phyloP scores from a whole-genome alignment of 1,140 invertebrate genomes.

The Cecropterus lyciades region DNA sequence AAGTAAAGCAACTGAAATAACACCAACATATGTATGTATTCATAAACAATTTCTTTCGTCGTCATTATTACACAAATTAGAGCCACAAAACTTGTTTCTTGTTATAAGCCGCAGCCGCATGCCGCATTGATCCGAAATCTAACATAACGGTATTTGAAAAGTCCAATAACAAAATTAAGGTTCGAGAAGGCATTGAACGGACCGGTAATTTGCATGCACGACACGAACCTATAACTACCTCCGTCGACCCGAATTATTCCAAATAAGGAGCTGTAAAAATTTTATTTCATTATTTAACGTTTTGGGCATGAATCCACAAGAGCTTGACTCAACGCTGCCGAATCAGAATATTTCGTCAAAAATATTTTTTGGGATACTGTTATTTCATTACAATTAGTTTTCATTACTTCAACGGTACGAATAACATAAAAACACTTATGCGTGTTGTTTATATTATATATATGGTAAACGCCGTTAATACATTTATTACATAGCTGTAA shows the following conservation, averaged over 20 bases:
- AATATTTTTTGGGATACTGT: background rate
- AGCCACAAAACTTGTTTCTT: background rate
- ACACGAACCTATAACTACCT: constrained; percentile 56
- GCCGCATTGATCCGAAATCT: constrained; percentile 17
- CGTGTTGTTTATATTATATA: too few relatives aligned
- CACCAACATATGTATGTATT: background rate
- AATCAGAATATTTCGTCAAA: background rate
- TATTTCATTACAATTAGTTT: background rate
- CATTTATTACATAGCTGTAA: too few relatives aligned
- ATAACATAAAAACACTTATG: background rate
- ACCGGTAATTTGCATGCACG: constrained; percentile 65
- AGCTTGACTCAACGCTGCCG: constrained; percentile 2
- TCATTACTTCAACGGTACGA: background rate
- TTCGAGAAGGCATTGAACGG: constrained; percentile 44
- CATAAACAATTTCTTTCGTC: too few relatives aligned
- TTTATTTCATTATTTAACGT: constrained; percentile 49
- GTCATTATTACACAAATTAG: too few relatives aligned
- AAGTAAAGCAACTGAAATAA: too few relatives aligned
- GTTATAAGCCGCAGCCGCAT: constrained; percentile 5
- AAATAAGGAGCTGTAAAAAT: constrained; percentile 60
- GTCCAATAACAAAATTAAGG: constrained; percentile 59
- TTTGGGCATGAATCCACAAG: constrained; percentile 41
- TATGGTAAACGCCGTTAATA: too few relatives aligned
- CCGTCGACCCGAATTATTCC: constrained; percentile 51
- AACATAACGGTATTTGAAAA: constrained; percentile 45